Evolutionary conservation across 1,140 invertebrate genomes (phyloP), one percentile per base, ranked within the genome.

Genomic region (Coptotermes formosanus): DNA sequence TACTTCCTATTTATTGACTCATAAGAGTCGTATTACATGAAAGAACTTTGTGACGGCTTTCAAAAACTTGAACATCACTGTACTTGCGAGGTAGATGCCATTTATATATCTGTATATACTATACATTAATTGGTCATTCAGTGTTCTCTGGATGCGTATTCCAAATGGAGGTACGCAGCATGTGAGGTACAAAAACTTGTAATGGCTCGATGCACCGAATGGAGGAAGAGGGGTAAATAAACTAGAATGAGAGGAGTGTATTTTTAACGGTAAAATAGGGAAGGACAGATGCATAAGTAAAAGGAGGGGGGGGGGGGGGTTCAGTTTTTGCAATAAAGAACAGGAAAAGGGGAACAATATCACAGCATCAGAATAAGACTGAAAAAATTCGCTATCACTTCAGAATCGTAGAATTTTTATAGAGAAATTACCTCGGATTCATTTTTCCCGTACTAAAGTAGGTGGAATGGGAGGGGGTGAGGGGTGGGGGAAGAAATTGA

Each of bases 401-500:
- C 85, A 44, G 85, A 85, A 85, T 85, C 85, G 85, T 85, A 85
- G 85, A 85, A 85, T 85, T 85, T 85, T 85, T 85, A 85, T 85
- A 81, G 85, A 81, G 85, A 85, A 85, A 85, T 85, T 85, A 85
- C 85, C 85, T 82, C 85, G 85, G 64, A 75, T 75, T 75, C 64
- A 75, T 75, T 75, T 75, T 75, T 75, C 64, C 64, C 64, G 64
- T 75, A 75, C 64, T 75, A 75, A 75, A 75, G 64, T 0, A 75
- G 64, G 64, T 75, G 25, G 64, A 75, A 30, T 75, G 64, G n/a
- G 64, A 2, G 64, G 38, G 2, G 55, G 64, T 75, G 64, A 30
- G 64, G 25, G 64, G 38, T 38, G 55, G 64, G 64, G 25, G 14
- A n/a, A 75, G 64, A 25, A 75, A 75, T 75, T 75, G 64, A 75